Base-by-base conservation (phyloP, 23 tunicate genomes). In the Trididemnum nubilum region DNA sequence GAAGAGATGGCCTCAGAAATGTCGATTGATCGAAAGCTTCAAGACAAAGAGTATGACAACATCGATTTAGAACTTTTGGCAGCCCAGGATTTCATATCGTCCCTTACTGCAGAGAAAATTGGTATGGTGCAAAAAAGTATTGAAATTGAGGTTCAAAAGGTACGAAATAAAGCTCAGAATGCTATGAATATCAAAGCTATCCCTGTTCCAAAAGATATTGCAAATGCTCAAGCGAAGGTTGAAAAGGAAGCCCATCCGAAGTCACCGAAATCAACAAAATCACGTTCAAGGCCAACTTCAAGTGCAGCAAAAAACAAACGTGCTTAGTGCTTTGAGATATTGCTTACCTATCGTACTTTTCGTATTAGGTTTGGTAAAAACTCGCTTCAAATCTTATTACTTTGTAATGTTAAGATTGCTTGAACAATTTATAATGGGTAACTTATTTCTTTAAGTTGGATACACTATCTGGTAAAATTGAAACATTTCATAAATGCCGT, bases 141-240 rank as follows among this genome's bases (percentile, higher is more conserved):
- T 28, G 87, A 73, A 22, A 24, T 80, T 29, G 87, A 85, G 21
- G 78, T 91, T 2, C 74, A 70, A 32, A 81, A 91, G 32, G 75
- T 91, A 80, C 81, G 81, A 51, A 63, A 50, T 51, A 51, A 84
- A 22, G 83, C 90, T 31, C 78, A 81, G 34, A 81, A 80, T 2
- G 97, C 97, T 35, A 39, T 83, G 7, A 78, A 71, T 30, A 30
- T 83, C 4, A 85, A 85, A 85, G 86, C 90, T 22, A 80, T 91
- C 34, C 89, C 86, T 2, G 80, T 85, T 19, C 97, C 97, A 18
- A 66, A 34, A 7, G 82, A 59, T 36, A 15, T 73, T 5, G 58
- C 37, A 67, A 9, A 4, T 4, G 38, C 26, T 3, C 3, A 12
- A 4, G 26, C 22, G 4, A 23, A 23, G 18, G 5, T n/a, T 3